Evolutionary conservation across 2,888 invertebrate species (phyloP).

Genomic region (Bembecia ichneumoniformis): DNA sequence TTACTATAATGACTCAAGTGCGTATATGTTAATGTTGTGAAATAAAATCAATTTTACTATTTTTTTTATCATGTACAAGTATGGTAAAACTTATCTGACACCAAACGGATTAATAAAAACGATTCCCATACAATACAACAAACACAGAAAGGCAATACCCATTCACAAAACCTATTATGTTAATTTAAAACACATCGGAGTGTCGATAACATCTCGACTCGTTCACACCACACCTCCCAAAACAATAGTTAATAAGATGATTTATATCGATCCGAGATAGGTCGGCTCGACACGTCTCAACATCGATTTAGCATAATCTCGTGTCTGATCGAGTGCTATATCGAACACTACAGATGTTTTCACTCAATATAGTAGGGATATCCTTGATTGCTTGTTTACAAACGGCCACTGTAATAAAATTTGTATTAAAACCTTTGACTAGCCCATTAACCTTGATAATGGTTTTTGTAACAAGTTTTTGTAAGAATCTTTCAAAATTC

Average conservation of each 20-base stretch:
- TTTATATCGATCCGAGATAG: constrained; percentile 69
- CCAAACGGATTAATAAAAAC: constrained; percentile 7
- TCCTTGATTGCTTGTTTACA: constrained; percentile 1
- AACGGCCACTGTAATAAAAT: not conserved
- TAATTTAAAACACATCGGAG: constrained; percentile 72
- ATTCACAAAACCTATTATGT: constrained; percentile 73
- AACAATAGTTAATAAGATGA: constrained; percentile 74
- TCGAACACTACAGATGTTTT: constrained; percentile 60
- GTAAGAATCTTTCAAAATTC: too few species aligned
- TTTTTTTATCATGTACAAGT: too few species aligned
- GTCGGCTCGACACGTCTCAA: constrained; percentile 61
- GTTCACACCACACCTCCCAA: constrained; percentile 72
- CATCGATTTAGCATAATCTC: constrained; percentile 71
- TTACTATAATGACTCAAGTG: too few species aligned
- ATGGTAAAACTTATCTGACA: not conserved
- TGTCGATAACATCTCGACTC: constrained; percentile 56
- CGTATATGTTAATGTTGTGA: too few species aligned
- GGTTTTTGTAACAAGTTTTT: too few species aligned
- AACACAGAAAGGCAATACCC: constrained; percentile 59
- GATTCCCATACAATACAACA: constrained; percentile 52
- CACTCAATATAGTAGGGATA: constrained; percentile 12
- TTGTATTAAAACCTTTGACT: too few species aligned
- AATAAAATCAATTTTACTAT: too few species aligned
- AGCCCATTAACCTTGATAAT: too few species aligned
- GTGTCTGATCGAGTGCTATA: constrained; percentile 57